Evolutionary conservation across 64 coral and sea anemone genomes (phyloP).

Genomic region (Pocillopora verrucosa): DNA sequence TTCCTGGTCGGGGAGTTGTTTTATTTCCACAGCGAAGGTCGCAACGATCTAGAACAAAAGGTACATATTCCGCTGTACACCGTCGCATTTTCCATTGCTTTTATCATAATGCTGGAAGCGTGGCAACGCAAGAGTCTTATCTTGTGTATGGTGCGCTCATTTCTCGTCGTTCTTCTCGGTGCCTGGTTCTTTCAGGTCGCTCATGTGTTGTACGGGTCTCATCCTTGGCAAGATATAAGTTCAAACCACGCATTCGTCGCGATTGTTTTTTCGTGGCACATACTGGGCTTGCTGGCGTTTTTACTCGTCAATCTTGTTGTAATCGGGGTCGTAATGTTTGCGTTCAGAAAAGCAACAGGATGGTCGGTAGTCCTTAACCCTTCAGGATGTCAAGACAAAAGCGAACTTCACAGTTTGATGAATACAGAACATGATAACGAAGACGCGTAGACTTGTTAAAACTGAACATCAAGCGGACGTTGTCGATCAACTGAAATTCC

Average conservation of each 20-base stretch:
- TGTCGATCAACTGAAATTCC: no score
- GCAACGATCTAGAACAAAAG: conserved; percentile 35
- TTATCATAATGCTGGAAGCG: conserved; percentile 39
- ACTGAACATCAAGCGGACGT: not conserved
- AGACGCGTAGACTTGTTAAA: not conserved
- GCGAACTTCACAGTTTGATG: conserved; percentile 33
- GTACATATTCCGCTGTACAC: conserved; percentile 40
- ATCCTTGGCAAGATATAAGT: not conserved
- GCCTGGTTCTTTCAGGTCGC: conserved; percentile 56
- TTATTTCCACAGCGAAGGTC: conserved; percentile 53
- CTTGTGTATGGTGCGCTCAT: conserved; percentile 38
- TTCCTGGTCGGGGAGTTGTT: conserved; percentile 52
- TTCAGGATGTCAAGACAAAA: conserved; percentile 4
- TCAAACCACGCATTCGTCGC: not conserved
- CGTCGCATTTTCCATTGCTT: conserved; percentile 42
- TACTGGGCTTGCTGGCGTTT: not conserved
- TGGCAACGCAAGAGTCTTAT: conserved; percentile 43
- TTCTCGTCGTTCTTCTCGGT: conserved; percentile 58
- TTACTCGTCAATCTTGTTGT: not conserved
- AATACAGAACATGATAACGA: conserved; percentile 28
- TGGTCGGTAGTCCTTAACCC: conserved; percentile 11
- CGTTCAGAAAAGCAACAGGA: no score
- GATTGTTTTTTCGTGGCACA: not conserved
- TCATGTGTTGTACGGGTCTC: not conserved
- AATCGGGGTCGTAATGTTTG: not conserved